Base-by-base conservation (phyloP, 2,797 vertebrate species). In the Melanotaenia pygmaea region DNA sequence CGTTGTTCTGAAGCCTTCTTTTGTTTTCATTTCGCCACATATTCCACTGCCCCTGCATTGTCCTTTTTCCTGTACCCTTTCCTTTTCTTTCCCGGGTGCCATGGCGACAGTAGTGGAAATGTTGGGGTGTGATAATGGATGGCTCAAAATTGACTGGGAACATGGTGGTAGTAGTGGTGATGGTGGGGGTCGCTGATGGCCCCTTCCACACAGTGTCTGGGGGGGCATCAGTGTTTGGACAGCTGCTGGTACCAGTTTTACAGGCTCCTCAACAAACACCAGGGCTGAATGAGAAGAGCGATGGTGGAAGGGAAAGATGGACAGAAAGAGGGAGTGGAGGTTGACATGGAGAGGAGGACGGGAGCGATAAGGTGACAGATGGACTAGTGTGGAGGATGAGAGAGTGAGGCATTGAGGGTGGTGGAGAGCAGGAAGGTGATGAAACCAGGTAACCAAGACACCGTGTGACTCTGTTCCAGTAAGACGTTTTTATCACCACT, bases 241-340 rank as follows among this genome's bases (percentile, higher is more conserved):
- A 94, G 94, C 94, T 94, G 93, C 83, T 90, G 84, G 80, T 85
- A 67, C 78, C 82, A 90, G 82, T 93, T 93, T 94, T 93, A 94
- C 81, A 77, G 88, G 87, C 84, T 88, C 81, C 82, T 93, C 81
- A 65, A 77, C 91, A 94, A 94, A 94, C 89, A 93, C 30, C 22
- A 13, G 32, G 40, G 51, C 59, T 86, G 84, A 92, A 91, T 88
- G 76, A 65, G 81, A 61, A 71, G 70, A 76, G 56, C 10, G 59
- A 73, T 54, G 45, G 76, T 72, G 74, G 66, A 77, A 80, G 50
- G 83, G 60, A 37, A 34, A 67, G 78, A 80, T 67, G 78, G 72
- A 85, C 54, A 47, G 70, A 74, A 73, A 72, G 68, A 54, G 65
- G 74, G 76, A 57, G 60, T 62, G 66, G 66, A 40, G 53, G 53